Evolutionary conservation across 2,797 vertebrate genomes (phyloP), one percentile per base, ranked within the genome.

Genomic region (Etheostoma perlongum): DNA sequence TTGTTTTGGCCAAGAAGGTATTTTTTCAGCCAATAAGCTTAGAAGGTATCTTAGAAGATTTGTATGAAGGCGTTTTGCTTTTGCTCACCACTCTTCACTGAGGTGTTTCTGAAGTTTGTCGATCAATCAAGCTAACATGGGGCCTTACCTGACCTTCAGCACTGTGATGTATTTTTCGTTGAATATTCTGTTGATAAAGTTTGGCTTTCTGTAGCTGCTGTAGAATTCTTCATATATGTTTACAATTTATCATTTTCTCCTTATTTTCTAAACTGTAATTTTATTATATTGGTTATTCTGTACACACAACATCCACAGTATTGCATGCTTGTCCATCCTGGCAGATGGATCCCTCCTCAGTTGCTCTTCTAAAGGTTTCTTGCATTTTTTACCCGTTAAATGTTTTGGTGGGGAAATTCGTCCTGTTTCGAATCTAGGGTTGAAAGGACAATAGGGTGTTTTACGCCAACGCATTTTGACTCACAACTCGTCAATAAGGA

Each of bases 1-100:
- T 60, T 53, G 60, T 16, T 63, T 52, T 65, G 16, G 12, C 48
- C 47, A 36, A 51, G n/a, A 68, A 49, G 19, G n/a, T 11, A 52
- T 69, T 70, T 4, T 4, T 44, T 67, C 55, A 48, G 2, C 63
- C 8, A 44, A 40, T 21, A 19, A 15, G 33, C 36, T 71, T 8
- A 57, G 16, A 64, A 57, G 51, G 53, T 46, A 27, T 36, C 14
- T 12, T 6, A 12, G 25, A 47, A 44, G 27, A 36, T 33, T n/a
- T 30, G 6, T 48, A 19, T 47, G 15, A 40, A 40, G 15, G 0
- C 5, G 12, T 27, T 46, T 36, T 40, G 21, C 44, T 67, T 42
- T 67, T n/a, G 6, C n/a, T 36, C 5, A 36, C 18, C 18, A n/a
- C 10, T 15, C 64, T 1, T 40, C 1, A 4, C 23, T 57, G 23